Conservation (phyloP, 23 tunicate species). For the Trididemnum clinides region DNA sequence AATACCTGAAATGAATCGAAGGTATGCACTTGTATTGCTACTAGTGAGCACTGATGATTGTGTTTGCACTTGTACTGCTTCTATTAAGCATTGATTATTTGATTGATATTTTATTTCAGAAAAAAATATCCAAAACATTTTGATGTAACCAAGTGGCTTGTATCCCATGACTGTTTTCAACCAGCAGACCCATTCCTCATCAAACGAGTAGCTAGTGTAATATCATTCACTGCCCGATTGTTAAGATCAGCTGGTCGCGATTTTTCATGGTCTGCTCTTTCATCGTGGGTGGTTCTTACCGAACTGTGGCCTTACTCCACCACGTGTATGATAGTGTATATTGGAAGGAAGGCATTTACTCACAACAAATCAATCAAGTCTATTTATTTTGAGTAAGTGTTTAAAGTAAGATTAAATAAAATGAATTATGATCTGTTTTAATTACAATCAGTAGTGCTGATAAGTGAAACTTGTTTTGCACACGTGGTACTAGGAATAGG, state of each 20-base stretch:
- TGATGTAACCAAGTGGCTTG: conserved; percentile 60
- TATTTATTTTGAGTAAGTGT: conserved; percentile 41
- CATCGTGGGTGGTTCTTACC: conserved; percentile 82
- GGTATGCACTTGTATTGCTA: too few relatives aligned
- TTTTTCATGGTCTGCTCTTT: conserved; percentile 72
- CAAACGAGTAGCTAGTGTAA: conserved; percentile 71
- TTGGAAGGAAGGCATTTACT: background rate
- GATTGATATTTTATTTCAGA: too few relatives aligned
- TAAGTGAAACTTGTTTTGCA: too few relatives aligned
- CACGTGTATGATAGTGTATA: conserved; percentile 42
- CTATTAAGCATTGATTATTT: too few relatives aligned
- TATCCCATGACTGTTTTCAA: conserved; percentile 69
- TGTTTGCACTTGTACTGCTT: too few relatives aligned
- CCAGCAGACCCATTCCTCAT: conserved; percentile 67
- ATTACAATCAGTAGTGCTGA: too few relatives aligned
- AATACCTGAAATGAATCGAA: too few relatives aligned
- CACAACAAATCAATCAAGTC: conserved; percentile 37
- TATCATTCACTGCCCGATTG: conserved; percentile 81
- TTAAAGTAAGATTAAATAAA: too few relatives aligned
- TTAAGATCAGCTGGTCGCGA: conserved; percentile 65
- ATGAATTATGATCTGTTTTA: too few relatives aligned
- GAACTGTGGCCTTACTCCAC: conserved; percentile 91
- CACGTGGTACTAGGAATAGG: too few relatives aligned
- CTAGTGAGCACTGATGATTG: too few relatives aligned
- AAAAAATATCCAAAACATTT: conserved; percentile 46